Percentiles rank a stretch among this genome's conserved stretches.
Conservation (phyloP, 2,888 invertebrate species). For the Trimorus sp. region DNA sequence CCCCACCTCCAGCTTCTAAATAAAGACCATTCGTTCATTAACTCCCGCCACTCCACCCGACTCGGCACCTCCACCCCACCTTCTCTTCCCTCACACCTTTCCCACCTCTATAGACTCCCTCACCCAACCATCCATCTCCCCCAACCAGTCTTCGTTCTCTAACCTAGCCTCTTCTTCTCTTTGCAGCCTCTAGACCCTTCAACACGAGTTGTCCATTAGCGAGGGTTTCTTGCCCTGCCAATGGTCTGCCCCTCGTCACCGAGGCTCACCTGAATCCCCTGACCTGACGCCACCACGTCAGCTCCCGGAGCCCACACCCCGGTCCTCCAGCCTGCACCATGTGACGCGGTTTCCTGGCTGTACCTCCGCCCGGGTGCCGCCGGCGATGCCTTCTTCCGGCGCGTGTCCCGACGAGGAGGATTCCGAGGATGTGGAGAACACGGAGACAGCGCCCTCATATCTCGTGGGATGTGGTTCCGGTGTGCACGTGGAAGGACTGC, state of each 20-base stretch:
- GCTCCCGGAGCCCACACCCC: no score
- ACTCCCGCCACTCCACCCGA: no score
- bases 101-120: no score
- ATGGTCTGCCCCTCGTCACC: slow-evolving; percentile 21
- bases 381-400: slow-evolving; percentile 76
- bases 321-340: slow-evolving; percentile 13
- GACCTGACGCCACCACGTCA: no score
- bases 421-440: slow-evolving; percentile 80
- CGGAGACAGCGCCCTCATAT: slow-evolving; percentile 60
- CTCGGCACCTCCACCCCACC: no score
- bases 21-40: no score
- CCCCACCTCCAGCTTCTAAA: no score
- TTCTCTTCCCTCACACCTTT: no score
- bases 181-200: slow-evolving; percentile 14
- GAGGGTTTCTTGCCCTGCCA: background rate
- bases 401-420: slow-evolving; percentile 78
- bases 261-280: no score
- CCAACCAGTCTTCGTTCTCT: no score
- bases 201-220: slow-evolving; percentile 29
- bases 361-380: slow-evolving; percentile 40
- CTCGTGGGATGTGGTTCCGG: slow-evolving; percentile 51
- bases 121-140: no score
- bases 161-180: no score
- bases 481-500: slow-evolving; percentile 80
- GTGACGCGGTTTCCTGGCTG: slow-evolving; percentile 30